Evolutionary conservation across 2,888 invertebrate genomes (phyloP).

Genomic region (Dexiosoma caninum): DNA sequence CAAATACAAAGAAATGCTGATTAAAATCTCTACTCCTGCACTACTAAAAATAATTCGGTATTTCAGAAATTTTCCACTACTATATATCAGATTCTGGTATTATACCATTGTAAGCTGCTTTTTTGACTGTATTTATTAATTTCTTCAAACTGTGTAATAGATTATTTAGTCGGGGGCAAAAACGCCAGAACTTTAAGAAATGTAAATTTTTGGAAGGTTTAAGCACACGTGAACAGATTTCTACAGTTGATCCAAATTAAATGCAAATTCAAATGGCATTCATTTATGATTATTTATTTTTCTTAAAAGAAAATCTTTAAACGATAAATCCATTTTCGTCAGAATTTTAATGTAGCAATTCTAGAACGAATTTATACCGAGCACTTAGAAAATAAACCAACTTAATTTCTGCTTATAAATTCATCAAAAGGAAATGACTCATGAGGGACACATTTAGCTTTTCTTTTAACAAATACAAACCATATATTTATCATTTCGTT

Average conservation of each 20-base stretch:
- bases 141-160: too few species aligned
- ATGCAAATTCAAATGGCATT: background rate
- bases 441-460: constrained; percentile 36
- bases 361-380: background rate
- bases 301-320: background rate
- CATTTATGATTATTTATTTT: background rate
- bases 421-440: constrained; percentile 43
- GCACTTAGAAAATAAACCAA: background rate
- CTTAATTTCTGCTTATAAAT: background rate
- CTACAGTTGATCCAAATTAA: background rate
- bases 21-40: too few species aligned
- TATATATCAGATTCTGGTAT: too few species aligned
- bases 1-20: too few species aligned
- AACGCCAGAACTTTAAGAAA: background rate
- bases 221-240: background rate
- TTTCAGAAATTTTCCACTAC: too few species aligned
- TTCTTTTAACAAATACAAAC: constrained; percentile 12
- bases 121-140: too few species aligned
- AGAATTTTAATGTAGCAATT: constrained; percentile 5
- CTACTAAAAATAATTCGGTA: too few species aligned
- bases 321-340: background rate
- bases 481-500: background rate
- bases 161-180: too few species aligned
- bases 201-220: background rate
- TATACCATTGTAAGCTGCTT: too few species aligned